These are phyloP conservation scores for Raja brachyura DNA, from an alignment of 2,113 vertebrate species.

Conservation along the genomic window DNA sequence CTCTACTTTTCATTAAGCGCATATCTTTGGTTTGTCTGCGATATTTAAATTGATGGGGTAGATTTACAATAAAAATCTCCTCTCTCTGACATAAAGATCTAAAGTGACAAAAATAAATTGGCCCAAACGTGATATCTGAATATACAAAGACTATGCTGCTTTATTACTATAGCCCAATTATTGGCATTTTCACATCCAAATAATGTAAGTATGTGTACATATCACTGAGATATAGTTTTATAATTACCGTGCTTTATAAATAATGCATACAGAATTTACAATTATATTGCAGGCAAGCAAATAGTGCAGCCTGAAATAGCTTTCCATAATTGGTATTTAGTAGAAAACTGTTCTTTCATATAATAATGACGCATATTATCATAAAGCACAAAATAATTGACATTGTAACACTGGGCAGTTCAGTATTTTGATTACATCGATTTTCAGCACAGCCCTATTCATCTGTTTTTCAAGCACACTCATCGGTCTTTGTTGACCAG, in stretches of 20 bases:
- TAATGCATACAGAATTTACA: conserved; percentile 27
- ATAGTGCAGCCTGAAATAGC: conserved; percentile 21
- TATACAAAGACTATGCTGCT: neutral
- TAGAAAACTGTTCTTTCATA: conserved; percentile 54
- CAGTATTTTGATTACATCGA: conserved; percentile 50
- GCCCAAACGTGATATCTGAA: neutral
- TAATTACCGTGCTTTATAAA: conserved; percentile 25
- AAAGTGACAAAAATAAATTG: conserved; percentile 27
- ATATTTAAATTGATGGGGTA: neutral
- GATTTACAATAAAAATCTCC: conserved; percentile 1
- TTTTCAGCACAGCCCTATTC: conserved; percentile 54
- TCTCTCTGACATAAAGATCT: neutral
- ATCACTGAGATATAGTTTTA: neutral
- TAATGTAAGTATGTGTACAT: conserved; percentile 6
- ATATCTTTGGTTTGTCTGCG: neutral
- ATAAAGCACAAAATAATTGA: conserved; percentile 63
- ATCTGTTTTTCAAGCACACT: conserved; percentile 58
- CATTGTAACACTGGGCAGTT: conserved; percentile 48
- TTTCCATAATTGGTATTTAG: conserved; percentile 21
- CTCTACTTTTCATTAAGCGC: neutral
- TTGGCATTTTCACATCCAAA: neutral
- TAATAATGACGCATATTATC: conserved; percentile 75
- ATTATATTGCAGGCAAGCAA: neutral
- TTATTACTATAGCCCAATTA: neutral
- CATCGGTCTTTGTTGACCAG: conserved; percentile 69